Base-by-base conservation (phyloP, 1,140 invertebrate genomes). In the Trichoplusia ni region DNA sequence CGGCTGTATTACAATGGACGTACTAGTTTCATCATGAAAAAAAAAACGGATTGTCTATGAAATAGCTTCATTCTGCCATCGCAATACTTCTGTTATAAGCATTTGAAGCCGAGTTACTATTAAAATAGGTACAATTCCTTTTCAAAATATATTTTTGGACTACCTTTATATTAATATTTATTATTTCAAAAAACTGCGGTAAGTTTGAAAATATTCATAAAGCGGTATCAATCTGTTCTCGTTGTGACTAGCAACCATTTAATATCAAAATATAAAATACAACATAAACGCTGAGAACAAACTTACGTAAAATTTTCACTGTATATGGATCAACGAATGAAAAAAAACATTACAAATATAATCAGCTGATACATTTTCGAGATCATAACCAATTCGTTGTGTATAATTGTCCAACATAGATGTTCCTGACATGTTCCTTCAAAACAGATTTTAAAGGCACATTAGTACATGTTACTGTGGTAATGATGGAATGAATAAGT, bases 201-300 rank as follows among this genome's bases (percentile, higher is more conserved):
- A 9, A 7, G 11, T 37, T 14, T 13, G 7, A 53, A 53, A 53
- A 37, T 37, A 53, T 38, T 25, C 33, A 9, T 23, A 54, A 46
- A 46, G 27, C 7, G 13, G 2, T 23, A 11, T 56, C 29, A 14
- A 27, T 42, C 18, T 38, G 37, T 42, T 56, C 13, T 56, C 37
- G 9, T 19, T 14, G 25, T 56, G 53, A 56, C 53, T 56, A 56
- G 53, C 53, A 40, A 56, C 16, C 19, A 56, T 56, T 42, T 42
- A 25, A 42, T 56, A 42, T 56, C 53, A 42, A 56, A 56, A 56
- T 56, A 56, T n/a, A 42, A 54, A 37, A 47, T 47, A 47, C 44
- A 47, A 54, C 51, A 35, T 51, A 2, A 35, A 5, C 27, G 8
- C 8, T 29, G 8, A 29, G 8, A 29, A 29, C 8, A 8, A 29